Base-by-base conservation (phyloP, 2,113 vertebrate species). In the Corapipo altera region DNA sequence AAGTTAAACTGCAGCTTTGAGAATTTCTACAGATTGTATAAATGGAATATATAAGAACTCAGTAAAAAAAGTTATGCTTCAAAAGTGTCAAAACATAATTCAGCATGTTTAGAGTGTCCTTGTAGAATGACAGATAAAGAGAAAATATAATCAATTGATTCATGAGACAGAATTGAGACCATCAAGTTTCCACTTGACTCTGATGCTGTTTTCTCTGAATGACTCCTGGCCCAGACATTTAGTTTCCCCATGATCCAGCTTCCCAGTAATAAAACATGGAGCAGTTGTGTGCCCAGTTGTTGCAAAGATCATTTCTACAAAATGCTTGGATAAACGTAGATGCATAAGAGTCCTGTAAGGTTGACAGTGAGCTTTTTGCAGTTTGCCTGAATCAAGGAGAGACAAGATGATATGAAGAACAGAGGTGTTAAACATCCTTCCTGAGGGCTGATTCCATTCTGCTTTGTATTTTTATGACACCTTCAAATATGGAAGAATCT, bases 351-450 rank as follows among this genome's bases (percentile, higher is more conserved):
- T 95, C 88, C 85, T 95, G n/a, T 91, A 85, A 94, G 75, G 43
- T 28, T 96, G 96, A 69, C 93, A 96, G 55, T 28, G 39, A 88
- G 51, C 8, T 85, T 78, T 95, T 88, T 83, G 59, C 95, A 81
- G 85, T 93, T 96, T 94, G 48, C 30, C 35, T 93, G 39, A 49
- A 65, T 69, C 0, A 0, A 92, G 52, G 57, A 88, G 32, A 93
- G 71, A 65, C 67, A 96, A 95, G 85, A 92, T 66, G 72, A 95
- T 62, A 69, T 37, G 67, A 94, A 75, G 76, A 94, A 57, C 57
- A 84, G 85, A 95, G 72, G 83, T 84, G 69, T 89, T 84, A 91
- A 94, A 93, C 89, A 93, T 93, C 32, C 59, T 94, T 91, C 81
- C 52, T 46, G 58, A 88, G 43, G 33, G 58, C 26, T 96, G 88